Conservation (phyloP, 35 echinoderm and acorn worm species). For the Apostichopus parvimensis region DNA sequence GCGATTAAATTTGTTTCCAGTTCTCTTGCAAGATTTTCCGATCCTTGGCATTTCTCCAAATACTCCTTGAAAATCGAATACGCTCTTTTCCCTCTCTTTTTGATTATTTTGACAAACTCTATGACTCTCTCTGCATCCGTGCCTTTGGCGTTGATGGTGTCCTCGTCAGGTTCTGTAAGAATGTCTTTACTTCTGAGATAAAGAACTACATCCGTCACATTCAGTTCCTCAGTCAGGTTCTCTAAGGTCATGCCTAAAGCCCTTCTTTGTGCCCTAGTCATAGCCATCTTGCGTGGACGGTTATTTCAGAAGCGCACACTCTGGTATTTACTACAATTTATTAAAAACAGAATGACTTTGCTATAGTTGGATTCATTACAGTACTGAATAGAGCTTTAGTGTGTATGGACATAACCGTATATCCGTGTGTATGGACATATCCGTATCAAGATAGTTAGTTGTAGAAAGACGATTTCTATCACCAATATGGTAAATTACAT, state of each 20-base stretch:
- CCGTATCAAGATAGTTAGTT: too few species aligned
- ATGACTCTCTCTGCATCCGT: neutral
- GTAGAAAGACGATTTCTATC: too few species aligned
- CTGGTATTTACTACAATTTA: too few species aligned
- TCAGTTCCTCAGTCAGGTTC: neutral
- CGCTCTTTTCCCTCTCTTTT: neutral
- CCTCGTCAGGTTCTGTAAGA: neutral
- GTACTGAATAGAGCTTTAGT: too few species aligned
- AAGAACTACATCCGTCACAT: neutral
- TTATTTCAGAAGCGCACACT: too few species aligned
- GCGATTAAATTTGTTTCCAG: neutral
- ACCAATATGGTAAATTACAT: too few species aligned
- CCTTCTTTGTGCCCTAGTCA: neutral
- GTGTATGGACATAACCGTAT: too few species aligned
- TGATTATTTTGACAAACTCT: neutral
- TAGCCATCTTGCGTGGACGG: neutral
- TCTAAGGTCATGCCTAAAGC: neutral
- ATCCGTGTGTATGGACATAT: too few species aligned
- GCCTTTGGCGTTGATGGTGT: neutral
- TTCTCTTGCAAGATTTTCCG: neutral
- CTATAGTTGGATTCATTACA: too few species aligned
- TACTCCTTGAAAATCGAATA: neutral
- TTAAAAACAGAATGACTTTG: too few species aligned
- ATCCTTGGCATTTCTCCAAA: neutral
- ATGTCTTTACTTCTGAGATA: neutral